Evolutionary conservation across 2,797 vertebrate species (phyloP), one percentile per base, ranked within the genome.

Genomic region (Botia kubotai): DNA sequence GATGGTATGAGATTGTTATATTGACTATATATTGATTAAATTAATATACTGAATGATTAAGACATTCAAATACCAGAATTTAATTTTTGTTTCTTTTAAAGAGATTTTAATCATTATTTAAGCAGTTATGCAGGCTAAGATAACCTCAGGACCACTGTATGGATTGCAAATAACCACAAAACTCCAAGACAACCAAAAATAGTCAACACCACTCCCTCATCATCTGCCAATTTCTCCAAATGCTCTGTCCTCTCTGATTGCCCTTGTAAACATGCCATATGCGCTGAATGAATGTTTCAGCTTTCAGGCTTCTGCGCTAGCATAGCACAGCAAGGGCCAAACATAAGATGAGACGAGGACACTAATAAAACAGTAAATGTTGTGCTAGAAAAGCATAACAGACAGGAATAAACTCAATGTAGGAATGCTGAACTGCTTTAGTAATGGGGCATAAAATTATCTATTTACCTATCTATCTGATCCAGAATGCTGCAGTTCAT

Each of bases 121-220:
- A 74, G 82, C 71, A 84, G 21, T 19, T 29, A 57, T 63, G 29
- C 57, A 71, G 81, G 75, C 55, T 86, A 48, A 90, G 84, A 88
- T 80, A 39, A 81, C 84, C 81, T 69, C 60, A 73, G 80, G 75
- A 80, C 79, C 63, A 70, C 77, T 70, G 83, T 82, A 84, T 78
- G 74, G 75, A 77, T 33, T 88, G 89, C 87, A 87, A 93, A 92
- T 93, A 92, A 91, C 87, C 72, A 36, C 46, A 79, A 84, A 85
- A 90, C 91, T 92, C 87, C 84, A 76, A 83, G 14, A 23, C 78
- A 65, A 84, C 86, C 89, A 85, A 91, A 92, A 92, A 93, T 87
- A 93, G 39, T 8, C 6, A 43, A 43, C 39, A 43, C 7, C 76
- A 78, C 80, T 75, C 76, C 79, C 75, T 66, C 75, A 76, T 84